A percentile compares a stretch with the other conserved stretches of the same genome.
Evolutionary conservation across 2,888 invertebrate species (phyloP).

Genomic region (Phoronis australis): DNA sequence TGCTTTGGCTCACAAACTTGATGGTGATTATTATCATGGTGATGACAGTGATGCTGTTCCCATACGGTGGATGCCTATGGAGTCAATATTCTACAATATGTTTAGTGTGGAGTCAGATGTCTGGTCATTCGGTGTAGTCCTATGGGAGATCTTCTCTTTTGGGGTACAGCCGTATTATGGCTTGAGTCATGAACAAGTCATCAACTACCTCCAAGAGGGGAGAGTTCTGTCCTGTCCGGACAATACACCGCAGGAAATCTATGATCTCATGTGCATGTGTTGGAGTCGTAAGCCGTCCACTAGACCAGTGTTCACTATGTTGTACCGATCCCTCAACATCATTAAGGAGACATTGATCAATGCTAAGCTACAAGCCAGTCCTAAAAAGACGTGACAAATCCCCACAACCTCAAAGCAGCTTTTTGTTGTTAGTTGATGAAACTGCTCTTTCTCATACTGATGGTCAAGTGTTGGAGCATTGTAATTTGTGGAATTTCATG

Average conservation of each 20-base stretch:
- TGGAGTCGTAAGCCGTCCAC: constrained; percentile 83
- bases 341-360: no score
- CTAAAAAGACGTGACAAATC: no score
- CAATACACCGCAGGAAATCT: constrained; percentile 71
- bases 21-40: constrained; percentile 90
- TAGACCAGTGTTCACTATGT: constrained; percentile 69
- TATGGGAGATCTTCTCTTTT: constrained; percentile 96
- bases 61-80: constrained; percentile 96
- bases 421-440: no score
- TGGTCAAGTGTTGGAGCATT: no score
- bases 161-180: constrained; percentile 95
- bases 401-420: no score
- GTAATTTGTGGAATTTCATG: no score
- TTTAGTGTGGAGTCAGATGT: constrained; percentile 95
- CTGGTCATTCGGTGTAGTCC: constrained; percentile 93
- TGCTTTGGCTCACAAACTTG: constrained; percentile 91
- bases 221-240: constrained; percentile 86
- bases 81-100: constrained; percentile 92
- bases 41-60: constrained; percentile 69
- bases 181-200: constrained; percentile 95
- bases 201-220: constrained; percentile 88
- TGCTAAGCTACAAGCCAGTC: no score
- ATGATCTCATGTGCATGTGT: constrained; percentile 88
- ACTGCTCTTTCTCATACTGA: no score
- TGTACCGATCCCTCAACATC: constrained; percentile 59